phyloP scores from a whole-genome alignment of 2,113 vertebrate genomes.

The Nibea coibor region DNA sequence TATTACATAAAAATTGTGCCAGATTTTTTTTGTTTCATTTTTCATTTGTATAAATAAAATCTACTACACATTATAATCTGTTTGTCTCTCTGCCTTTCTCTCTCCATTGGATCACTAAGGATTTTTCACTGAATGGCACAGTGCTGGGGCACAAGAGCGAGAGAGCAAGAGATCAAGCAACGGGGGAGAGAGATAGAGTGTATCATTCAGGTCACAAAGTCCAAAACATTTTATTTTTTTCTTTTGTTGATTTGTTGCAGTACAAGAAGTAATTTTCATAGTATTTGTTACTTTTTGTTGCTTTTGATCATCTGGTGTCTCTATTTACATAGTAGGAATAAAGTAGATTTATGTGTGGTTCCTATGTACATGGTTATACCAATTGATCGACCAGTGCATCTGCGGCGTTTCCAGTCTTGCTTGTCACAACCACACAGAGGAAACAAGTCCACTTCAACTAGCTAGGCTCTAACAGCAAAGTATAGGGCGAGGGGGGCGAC shows the following conservation, averaged over 20 bases:
- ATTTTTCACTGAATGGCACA: conserved; percentile 54
- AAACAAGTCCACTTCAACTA: conserved; percentile 73
- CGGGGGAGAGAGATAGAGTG: conserved; percentile 71
- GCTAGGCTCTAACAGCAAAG: conserved; percentile 76
- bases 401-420: conserved; percentile 68
- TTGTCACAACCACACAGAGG: conserved; percentile 69
- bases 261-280: conserved; percentile 84
- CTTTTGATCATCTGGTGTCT: conserved; percentile 83
- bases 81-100: conserved; percentile 45
- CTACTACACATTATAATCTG: conserved; percentile 55
- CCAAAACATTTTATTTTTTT: conserved; percentile 83
- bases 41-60: conserved; percentile 72
- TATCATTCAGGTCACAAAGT: conserved; percentile 82
- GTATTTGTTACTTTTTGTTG: conserved; percentile 83
- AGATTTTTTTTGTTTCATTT: conserved; percentile 43
- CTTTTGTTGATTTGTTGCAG: conserved; percentile 79
- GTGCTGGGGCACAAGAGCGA: conserved; percentile 47
- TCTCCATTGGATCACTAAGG: conserved; percentile 37
- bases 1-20: conserved; percentile 82
- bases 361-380: conserved; percentile 83
- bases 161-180: conserved; percentile 64
- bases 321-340: conserved; percentile 87
- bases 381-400: conserved; percentile 59
- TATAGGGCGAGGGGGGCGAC: conserved; percentile 44
- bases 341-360: conserved; percentile 81